Conservation (phyloP, 1,140 invertebrate species). For the Colletes latitarsis region DNA sequence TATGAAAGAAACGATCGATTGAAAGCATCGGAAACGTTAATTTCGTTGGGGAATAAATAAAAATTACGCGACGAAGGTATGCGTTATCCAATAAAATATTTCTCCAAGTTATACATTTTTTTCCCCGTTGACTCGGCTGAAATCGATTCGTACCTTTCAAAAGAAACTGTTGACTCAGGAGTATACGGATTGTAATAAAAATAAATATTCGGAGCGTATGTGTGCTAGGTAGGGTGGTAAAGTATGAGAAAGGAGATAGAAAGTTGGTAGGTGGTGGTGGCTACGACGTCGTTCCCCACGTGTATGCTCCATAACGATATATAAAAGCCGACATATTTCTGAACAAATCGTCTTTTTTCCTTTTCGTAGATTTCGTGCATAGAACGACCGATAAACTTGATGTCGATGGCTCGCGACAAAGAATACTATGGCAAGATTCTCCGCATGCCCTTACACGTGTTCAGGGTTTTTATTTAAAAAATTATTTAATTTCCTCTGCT, state of each 20-base stretch:
- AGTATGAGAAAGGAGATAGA: slow-evolving; percentile 60
- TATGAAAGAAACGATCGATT: not conserved
- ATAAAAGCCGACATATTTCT: slow-evolving; percentile 72
- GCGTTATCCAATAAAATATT: not conserved
- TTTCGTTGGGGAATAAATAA: not conserved
- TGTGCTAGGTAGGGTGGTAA: slow-evolving; percentile 48
- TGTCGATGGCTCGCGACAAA: slow-evolving; percentile 19
- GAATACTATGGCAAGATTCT: no score
- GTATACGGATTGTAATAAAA: slow-evolving; percentile 71
- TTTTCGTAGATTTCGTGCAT: slow-evolving; percentile 64
- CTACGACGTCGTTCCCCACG: slow-evolving; percentile 60
- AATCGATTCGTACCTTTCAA: slow-evolving; percentile 66
- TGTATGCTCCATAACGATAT: slow-evolving; percentile 70
- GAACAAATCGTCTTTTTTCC: slow-evolving; percentile 67
- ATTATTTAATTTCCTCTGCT: not conserved
- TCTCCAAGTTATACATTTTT: not conserved
- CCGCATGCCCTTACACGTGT: not conserved
- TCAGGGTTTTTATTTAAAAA: slow-evolving; percentile 40
- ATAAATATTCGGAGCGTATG: slow-evolving; percentile 71
- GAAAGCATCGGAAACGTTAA: not conserved
- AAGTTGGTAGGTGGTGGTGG: slow-evolving; percentile 48
- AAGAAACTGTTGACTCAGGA: slow-evolving; percentile 74
- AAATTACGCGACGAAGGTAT: not conserved
- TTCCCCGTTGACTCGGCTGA: slow-evolving; percentile 23
- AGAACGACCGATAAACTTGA: slow-evolving; percentile 64